phyloP scores from a whole-genome alignment of 1,140 invertebrate genomes.

The Drosophila kanapiae region DNA sequence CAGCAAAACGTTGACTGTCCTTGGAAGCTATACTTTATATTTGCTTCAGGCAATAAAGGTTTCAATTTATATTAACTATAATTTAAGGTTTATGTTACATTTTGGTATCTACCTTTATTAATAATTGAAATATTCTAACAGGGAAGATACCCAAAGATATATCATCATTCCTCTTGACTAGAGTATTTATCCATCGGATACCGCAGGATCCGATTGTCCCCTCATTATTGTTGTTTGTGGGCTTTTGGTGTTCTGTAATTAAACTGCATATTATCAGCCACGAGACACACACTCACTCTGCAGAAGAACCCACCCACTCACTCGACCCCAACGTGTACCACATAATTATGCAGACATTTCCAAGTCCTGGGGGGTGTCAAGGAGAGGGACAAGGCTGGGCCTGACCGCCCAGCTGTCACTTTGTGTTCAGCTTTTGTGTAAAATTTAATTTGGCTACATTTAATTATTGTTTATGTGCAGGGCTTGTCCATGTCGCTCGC shows the following conservation, averaged over 20 bases:
- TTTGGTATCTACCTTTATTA: background rate
- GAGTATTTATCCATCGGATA: slow-evolving; percentile 41
- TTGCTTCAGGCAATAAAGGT: background rate
- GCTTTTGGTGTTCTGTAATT: slow-evolving; percentile 69
- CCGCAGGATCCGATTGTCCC: background rate
- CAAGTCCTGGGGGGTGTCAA: slow-evolving; percentile 17
- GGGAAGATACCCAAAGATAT: too few species aligned
- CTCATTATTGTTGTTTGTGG: slow-evolving; percentile 73
- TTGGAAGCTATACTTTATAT: slow-evolving; percentile 2
- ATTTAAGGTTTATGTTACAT: background rate
- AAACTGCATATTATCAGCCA: slow-evolving; percentile 77
- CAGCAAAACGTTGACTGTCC: slow-evolving; percentile 29
- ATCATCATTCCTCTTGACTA: background rate
- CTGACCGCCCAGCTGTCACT: slow-evolving; percentile 69
- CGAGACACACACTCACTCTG: slow-evolving; percentile 25
- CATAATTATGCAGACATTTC: slow-evolving; percentile 77
- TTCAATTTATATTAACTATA: background rate
- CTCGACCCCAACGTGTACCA: slow-evolving; percentile 26
- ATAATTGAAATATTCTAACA: too few species aligned
- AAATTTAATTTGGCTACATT: slow-evolving; percentile 82
- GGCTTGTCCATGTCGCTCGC: slow-evolving; percentile 32
- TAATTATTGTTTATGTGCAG: slow-evolving; percentile 80
- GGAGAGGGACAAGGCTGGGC: background rate
- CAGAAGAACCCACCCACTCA: background rate
- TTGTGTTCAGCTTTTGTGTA: slow-evolving; percentile 65